Evolutionary conservation across 35 echinoderm and acorn worm genomes (phyloP).

Genomic region (Apostichopus californicus): DNA sequence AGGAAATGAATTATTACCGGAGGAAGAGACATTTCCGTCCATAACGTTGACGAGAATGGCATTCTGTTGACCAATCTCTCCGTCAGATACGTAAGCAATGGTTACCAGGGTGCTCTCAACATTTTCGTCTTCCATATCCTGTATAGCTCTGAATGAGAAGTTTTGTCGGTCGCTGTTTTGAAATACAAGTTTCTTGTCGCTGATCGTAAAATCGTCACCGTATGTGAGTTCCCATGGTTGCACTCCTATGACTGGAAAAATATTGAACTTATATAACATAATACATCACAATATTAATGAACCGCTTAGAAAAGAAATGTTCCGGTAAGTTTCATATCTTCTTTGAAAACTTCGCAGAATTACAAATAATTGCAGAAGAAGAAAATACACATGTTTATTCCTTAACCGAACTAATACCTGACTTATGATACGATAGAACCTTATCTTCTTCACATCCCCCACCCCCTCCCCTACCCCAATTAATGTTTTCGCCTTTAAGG

Average conservation of each 20-base stretch:
- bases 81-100: slow-evolving; percentile 28
- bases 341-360: too few species aligned
- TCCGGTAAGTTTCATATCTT: too few species aligned
- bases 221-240: slow-evolving; percentile 34
- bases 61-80: slow-evolving; percentile 19
- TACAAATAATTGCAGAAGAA: too few species aligned
- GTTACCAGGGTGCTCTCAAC: neutral
- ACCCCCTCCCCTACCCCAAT: too few species aligned
- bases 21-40: slow-evolving; percentile 14
- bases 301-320: too few species aligned
- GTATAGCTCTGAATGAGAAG: slow-evolving; percentile 33
- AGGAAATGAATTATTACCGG: neutral
- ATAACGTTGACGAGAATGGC: slow-evolving; percentile 31
- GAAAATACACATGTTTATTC: too few species aligned
- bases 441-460: too few species aligned
- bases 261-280: neutral
- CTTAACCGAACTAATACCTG: too few species aligned
- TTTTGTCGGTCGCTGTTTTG: slow-evolving; percentile 9
- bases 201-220: slow-evolving; percentile 33
- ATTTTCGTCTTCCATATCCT: slow-evolving; percentile 13
- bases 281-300: neutral
- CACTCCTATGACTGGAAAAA: slow-evolving; percentile 15
- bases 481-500: too few species aligned
- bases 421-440: too few species aligned
- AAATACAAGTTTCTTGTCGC: slow-evolving; percentile 36